Evolutionary conservation across 2,888 invertebrate genomes (phyloP).

Genomic region (Psylliodes chrysocephalus): DNA sequence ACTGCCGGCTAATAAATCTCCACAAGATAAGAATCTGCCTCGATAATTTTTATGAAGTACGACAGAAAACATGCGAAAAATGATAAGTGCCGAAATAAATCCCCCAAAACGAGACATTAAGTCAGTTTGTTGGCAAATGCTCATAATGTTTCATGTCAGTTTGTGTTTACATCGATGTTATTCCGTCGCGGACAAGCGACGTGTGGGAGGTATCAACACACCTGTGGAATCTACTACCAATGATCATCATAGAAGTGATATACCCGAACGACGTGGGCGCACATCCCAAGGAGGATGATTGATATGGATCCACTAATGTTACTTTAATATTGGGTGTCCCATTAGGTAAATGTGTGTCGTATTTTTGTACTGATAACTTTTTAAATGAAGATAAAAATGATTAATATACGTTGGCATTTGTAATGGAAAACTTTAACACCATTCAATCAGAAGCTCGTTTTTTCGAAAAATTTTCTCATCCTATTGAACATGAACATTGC

Average conservation of each 20-base stretch:
- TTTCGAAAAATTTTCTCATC: no score
- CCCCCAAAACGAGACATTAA: conserved; percentile 51
- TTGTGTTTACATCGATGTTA: conserved; percentile 56
- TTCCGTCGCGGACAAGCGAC: conserved; percentile 49
- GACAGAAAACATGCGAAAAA: conserved; percentile 46
- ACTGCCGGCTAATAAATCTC: conserved; percentile 34
- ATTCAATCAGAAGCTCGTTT: no score
- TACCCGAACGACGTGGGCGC: conserved; percentile 36
- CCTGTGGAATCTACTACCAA: conserved; percentile 53
- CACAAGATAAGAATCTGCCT: conserved; percentile 43
- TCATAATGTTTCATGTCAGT: conserved; percentile 54
- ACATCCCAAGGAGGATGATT: conserved; percentile 33
- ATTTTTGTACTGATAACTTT: conserved; percentile 7
- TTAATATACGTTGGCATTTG: no score
- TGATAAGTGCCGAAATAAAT: conserved; percentile 51
- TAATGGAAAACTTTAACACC: no score
- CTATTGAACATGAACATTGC: no score
- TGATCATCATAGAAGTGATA: conserved; percentile 39
- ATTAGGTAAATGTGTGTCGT: conserved; percentile 26
- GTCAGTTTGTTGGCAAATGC: conserved; percentile 51
- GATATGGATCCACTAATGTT: conserved; percentile 35
- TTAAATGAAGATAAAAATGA: no score
- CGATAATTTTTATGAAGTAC: conserved; percentile 39
- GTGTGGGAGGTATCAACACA: conserved; percentile 52
- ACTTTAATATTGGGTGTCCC: conserved; percentile 23